phyloP scores from a whole-genome alignment of 2,888 invertebrate species.

The Rhopalosiphum nymphaeae region DNA sequence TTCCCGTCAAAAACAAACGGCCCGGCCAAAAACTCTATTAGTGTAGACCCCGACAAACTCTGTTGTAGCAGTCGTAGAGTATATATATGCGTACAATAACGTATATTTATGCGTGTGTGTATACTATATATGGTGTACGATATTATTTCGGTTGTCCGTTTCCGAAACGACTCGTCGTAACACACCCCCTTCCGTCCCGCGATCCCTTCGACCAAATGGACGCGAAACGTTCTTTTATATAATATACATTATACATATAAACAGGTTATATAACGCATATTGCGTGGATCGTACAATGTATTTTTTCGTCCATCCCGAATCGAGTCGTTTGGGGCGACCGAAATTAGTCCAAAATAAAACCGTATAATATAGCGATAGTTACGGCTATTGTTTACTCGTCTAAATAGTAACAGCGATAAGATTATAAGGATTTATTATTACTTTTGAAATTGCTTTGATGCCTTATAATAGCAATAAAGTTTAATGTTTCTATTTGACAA shows the following conservation, averaged over 20 bases:
- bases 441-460: neutral
- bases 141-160: neutral
- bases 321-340: neutral
- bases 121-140: neutral
- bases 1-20: conserved; percentile 44
- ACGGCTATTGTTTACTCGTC: neutral
- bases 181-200: neutral
- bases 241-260: neutral
- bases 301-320: neutral
- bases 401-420: neutral
- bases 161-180: neutral
- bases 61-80: neutral
- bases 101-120: neutral
- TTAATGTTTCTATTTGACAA: neutral
- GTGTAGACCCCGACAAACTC: neutral
- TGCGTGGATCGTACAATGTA: neutral
- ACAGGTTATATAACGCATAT: too few relatives aligned
- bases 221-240: neutral
- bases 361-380: neutral
- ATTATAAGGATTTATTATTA: neutral
- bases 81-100: neutral
- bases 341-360: neutral
- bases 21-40: conserved; percentile 50
- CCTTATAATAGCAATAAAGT: neutral
- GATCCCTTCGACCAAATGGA: neutral